These are phyloP conservation scores for Stomatorhinus ivindoensis DNA, from an alignment of 2,113 vertebrate genomes.

Conservation along the genomic window DNA sequence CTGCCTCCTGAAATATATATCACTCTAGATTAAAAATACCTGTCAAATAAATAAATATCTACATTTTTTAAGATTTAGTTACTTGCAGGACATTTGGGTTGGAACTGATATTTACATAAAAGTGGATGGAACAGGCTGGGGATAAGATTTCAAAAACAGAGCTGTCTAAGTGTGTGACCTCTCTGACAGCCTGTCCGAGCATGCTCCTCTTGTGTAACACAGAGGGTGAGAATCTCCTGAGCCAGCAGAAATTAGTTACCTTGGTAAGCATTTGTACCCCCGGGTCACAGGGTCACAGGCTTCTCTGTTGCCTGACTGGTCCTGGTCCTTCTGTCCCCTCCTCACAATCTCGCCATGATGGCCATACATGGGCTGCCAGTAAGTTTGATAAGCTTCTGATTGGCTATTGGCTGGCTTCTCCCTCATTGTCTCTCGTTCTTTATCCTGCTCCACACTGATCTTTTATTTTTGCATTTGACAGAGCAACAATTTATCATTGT, in stretches of 20 bases:
- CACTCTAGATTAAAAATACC: not conserved
- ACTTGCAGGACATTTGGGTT: not conserved
- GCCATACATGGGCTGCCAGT: not conserved
- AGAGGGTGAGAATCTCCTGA: not conserved
- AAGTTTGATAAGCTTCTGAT: not conserved
- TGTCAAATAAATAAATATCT: not conserved
- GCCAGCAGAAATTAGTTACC: not conserved
- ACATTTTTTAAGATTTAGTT: not conserved
- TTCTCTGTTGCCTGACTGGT: not conserved
- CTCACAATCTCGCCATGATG: not conserved
- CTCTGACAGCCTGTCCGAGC: not conserved
- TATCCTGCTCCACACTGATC: not conserved
- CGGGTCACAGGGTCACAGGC: not conserved
- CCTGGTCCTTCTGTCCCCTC: not conserved
- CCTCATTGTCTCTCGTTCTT: not conserved
- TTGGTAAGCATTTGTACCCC: not conserved
- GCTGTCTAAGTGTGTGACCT: not conserved
- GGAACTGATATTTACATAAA: not conserved
- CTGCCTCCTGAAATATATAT: not conserved
- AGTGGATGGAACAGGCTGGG: not conserved
- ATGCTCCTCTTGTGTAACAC: not conserved
- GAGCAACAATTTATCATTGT: not conserved
- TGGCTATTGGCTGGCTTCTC: not conserved
- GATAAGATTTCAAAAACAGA: not conserved
- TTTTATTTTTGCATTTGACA: not conserved